Evolutionary conservation across 1,140 invertebrate genomes (phyloP), one percentile per base, ranked within the genome.

Genomic region (Capitella teleta): DNA sequence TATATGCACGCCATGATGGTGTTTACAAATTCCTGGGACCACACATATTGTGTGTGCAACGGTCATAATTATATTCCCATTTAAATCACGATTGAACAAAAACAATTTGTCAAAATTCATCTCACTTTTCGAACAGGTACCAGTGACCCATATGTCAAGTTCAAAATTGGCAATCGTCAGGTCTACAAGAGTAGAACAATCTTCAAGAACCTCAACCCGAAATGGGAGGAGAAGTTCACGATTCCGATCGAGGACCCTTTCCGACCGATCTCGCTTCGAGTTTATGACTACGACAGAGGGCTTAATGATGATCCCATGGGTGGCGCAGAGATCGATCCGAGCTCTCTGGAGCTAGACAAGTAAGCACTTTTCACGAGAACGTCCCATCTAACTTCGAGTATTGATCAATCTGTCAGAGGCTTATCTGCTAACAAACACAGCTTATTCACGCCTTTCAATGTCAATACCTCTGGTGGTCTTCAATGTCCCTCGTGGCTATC

Each of bases 281-380:
- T 96, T 16, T 98, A 89, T 69, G 94, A 98, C 76, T 95, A 95
- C 69, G 95, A 98, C 66, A 93, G 92, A 83, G 93, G 91, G 25
- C 79, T 94, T 41, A 66, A 89, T 74, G 95, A 98, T 72, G 95
- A 98, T 75, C 95, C 94, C 64, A 96, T 98, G 88, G 95, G 95
- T 12, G 80, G 83, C 43, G 85, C 87, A 2, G 78, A 79, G 41
- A 70, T 98, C 51, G 87, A 95, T 67, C 76, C 96, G 25, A 85
- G 83, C 5, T 78, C 80, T 52, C 67, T 98, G 47, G 87, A 93
- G 56, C 74, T 93, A 23, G 84, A 86, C 54, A 81, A 73, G 80
- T 82, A 68, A 72, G 74, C 62, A 40, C 16, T 8, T n/a, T n/a
- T n/a, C n/a, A n/a, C n/a, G n/a, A n/a, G n/a, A n/a, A n/a, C n/a